Percentiles rank a stretch among this genome's conserved stretches.
Evolutionary conservation across 1,140 invertebrate species (phyloP).

Genomic region (Lasioglossum baleicum): DNA sequence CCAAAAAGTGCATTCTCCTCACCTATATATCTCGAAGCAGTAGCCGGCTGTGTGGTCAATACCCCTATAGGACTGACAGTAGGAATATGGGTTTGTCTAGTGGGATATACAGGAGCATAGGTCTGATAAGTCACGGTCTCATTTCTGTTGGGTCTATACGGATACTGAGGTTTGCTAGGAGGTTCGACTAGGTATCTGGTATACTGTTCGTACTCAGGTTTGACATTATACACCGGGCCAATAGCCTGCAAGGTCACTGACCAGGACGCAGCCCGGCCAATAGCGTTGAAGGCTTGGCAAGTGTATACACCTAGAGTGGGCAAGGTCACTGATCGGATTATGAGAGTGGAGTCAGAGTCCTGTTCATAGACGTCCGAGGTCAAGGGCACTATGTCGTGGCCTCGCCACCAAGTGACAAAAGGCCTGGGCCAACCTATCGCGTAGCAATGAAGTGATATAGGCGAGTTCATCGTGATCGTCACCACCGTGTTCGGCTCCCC

Average conservation of each 20-base stretch:
- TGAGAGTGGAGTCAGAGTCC: constrained; percentile 86
- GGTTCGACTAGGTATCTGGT: constrained; percentile 81
- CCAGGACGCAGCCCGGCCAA: constrained; percentile 88
- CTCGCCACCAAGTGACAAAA: constrained; percentile 91
- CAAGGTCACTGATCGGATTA: constrained; percentile 86
- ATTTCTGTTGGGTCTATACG: constrained; percentile 76
- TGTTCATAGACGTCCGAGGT: constrained; percentile 87
- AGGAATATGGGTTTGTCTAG: constrained; percentile 55
- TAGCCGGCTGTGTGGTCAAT: constrained; percentile 44
- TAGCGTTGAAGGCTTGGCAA: constrained; percentile 92
- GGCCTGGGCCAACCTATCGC: constrained; percentile 91
- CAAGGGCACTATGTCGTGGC: constrained; percentile 86
- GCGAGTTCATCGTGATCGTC: constrained; percentile 85
- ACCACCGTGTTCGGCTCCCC: constrained; percentile 82
- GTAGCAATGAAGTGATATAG: constrained; percentile 88
- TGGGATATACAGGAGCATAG: constrained; percentile 60
- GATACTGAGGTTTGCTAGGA: constrained; percentile 75
- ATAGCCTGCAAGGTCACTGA: constrained; percentile 86
- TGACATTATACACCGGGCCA: constrained; percentile 82
- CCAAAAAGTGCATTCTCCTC: constrained; percentile 41
- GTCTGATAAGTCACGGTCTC: constrained; percentile 69
- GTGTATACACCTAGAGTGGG: constrained; percentile 90
- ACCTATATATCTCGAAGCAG: constrained; percentile 64
- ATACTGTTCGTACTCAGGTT: constrained; percentile 79
- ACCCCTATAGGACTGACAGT: constrained; percentile 65